Percentiles rank a stretch among this genome's conserved stretches.
These are phyloP conservation scores for Fissipunctia ypsillon DNA, from an alignment of 2,888 invertebrate species.

Conservation along the genomic window DNA sequence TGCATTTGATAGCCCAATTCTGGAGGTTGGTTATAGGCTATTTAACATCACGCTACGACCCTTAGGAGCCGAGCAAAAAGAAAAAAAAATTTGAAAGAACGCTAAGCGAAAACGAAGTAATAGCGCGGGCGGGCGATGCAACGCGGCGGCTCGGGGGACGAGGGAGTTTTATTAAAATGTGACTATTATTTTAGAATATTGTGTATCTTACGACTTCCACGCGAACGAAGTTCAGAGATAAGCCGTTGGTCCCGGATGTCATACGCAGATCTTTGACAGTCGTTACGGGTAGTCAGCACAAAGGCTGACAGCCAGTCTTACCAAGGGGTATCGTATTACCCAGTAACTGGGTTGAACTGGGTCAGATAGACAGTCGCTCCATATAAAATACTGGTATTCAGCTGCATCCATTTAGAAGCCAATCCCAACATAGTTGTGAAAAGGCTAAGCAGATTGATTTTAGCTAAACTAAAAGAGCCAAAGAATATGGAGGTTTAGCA, in stretches of 20 bases:
- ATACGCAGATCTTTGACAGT: neutral
- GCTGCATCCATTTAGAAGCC: neutral
- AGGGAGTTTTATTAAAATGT: too few relatives aligned
- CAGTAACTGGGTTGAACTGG: neutral
- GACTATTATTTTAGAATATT: too few relatives aligned
- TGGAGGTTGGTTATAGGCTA: too few relatives aligned
- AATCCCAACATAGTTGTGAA: neutral
- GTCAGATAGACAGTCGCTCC: neutral
- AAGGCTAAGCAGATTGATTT: neutral
- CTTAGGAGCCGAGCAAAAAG: too few relatives aligned
- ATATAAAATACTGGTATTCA: neutral
- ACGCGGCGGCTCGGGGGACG: too few relatives aligned
- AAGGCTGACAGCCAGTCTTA: neutral
- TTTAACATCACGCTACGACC: too few relatives aligned
- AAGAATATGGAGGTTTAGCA: neutral
- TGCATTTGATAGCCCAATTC: too few relatives aligned
- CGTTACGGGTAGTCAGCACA: neutral
- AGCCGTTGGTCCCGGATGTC: neutral
- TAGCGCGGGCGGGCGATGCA: too few relatives aligned
- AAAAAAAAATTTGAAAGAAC: too few relatives aligned
- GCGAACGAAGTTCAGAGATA: too few relatives aligned
- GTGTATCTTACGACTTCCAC: too few relatives aligned
- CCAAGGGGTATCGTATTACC: neutral
- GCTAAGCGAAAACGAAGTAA: too few relatives aligned
- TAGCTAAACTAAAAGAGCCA: neutral